A percentile compares a stretch with the other conserved stretches of the same genome.
These are phyloP conservation scores for Phycodurus eques DNA, from an alignment of 2,113 vertebrate species.

Conservation along the genomic window DNA sequence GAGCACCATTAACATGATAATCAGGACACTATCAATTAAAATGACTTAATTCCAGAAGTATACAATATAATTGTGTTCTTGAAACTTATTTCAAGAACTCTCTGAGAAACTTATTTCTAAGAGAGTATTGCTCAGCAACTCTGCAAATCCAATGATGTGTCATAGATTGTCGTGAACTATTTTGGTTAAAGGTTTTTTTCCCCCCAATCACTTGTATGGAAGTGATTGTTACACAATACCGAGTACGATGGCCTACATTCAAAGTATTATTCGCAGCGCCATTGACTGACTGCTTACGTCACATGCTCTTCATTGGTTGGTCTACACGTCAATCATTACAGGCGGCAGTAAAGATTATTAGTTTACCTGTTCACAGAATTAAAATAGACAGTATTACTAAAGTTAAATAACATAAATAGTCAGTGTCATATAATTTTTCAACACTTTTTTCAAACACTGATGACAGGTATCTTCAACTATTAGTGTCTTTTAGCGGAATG, in stretches of 20 bases:
- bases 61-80: neutral
- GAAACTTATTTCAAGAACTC: neutral
- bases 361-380: too few relatives aligned
- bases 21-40: neutral
- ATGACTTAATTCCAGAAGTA: neutral
- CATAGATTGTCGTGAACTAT: neutral
- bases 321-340: too few relatives aligned
- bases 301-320: too few relatives aligned
- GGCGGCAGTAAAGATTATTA: too few relatives aligned
- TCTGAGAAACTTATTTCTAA: neutral
- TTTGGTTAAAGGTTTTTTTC: neutral
- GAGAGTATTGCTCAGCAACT: neutral
- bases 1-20: constrained; percentile 17
- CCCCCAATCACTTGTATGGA: too few relatives aligned
- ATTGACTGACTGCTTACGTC: too few relatives aligned
- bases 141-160: neutral
- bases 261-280: neutral
- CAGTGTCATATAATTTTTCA: too few relatives aligned
- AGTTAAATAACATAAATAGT: neutral
- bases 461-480: neutral
- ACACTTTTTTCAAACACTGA: neutral
- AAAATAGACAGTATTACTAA: too few relatives aligned
- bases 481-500: neutral
- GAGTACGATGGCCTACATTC: neutral
- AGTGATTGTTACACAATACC: neutral